Base-by-base conservation (phyloP, 2,797 vertebrate species). In the Pyrocephalus nanus region DNA sequence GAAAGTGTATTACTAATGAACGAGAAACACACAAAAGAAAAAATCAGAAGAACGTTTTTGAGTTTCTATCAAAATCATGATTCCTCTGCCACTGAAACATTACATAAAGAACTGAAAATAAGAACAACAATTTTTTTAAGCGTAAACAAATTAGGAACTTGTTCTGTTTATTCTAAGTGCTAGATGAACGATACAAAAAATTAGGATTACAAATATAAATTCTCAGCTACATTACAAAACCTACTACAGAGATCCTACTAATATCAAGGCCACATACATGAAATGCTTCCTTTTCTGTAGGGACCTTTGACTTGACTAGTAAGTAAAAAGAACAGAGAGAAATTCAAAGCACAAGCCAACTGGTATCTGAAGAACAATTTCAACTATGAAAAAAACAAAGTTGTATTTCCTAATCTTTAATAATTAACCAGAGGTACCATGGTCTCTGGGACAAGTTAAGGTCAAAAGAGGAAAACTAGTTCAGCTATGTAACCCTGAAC, bases 361-460 rank as follows among this genome's bases (percentile, higher is more conserved):
- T 64, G 47, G 36, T 22, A 70, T 12, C 40, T 79, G 50, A 92
- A 91, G 55, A 90, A 58, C 57, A 72, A 64, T 22, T 42, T 89
- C 40, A 90, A 50, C 48, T 21, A 78, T 12, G 19, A 66, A 67
- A 53, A 71, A 71, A 75, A 6, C 27, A 54, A 67, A 74, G 47
- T 16, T 70, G 7, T 67, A 74, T 92, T 91, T 91, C 75, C 71
- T 77, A 76, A 92, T 92, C 45, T 47, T 77, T 88, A 94, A 95
- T 89, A 53, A 95, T 93, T 90, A 95, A 85, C 88, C 53, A 73
- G 65, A 90, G 51, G 74, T 27, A 85, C 13, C 18, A n/a, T 50
- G 42, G 70, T 77, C 15, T 60, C 65, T 74, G 1, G 1, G 50
- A 64, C 22, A 86, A 82, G 38, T 64, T 55, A 85, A 93, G 86